Base-by-base conservation (phyloP, 2,113 vertebrate genomes). In the Apeltes quadracus region DNA sequence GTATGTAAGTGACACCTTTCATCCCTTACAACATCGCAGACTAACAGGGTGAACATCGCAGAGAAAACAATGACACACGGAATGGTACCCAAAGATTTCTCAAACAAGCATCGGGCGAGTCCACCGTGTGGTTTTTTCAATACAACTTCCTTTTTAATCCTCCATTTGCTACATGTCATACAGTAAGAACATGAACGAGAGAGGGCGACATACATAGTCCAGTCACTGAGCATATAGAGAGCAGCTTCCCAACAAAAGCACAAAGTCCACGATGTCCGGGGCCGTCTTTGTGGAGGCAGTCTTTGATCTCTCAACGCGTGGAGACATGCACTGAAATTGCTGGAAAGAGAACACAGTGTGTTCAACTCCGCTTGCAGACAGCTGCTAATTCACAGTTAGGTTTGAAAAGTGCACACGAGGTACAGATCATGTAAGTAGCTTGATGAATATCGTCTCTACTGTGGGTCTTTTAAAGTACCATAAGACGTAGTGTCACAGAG, bases 321-420 rank as follows among this genome's bases (percentile, higher is more conserved):
- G 83, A 86, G 88, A 92, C 91, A 93, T 93, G 92, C 92, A 90
- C 84, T 88, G 88, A 78, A 82, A 86, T 82, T 48, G 76, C 76
- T 82, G 81, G 75, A 86, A 82, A 84, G 85, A 79, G 76, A 89
- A 89, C 80, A 91, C 85, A 88, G 82, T 80, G 90, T 86, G 87
- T 81, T 89, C 87, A 72, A 82, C 87, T 84, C 85, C 69, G 75
- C 78, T 90, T 75, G 83, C 80, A 90, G 88, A 90, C 76, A 66
- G 79, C 80, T 88, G 88, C 86, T 88, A 81, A 71, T 91, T 92
- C 90, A 94, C 90, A 91, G 90, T 92, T 85, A 84, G 77, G 61
- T 90, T 87, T 79, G 59, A 79, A 87, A 87, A 88, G 89, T 91
- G 87, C 87, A 91, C 88, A 90, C 84, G 83, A 85, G 84, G 83